Evolutionary conservation across 2,113 vertebrate species (phyloP).

Genomic region (Parus major): DNA sequence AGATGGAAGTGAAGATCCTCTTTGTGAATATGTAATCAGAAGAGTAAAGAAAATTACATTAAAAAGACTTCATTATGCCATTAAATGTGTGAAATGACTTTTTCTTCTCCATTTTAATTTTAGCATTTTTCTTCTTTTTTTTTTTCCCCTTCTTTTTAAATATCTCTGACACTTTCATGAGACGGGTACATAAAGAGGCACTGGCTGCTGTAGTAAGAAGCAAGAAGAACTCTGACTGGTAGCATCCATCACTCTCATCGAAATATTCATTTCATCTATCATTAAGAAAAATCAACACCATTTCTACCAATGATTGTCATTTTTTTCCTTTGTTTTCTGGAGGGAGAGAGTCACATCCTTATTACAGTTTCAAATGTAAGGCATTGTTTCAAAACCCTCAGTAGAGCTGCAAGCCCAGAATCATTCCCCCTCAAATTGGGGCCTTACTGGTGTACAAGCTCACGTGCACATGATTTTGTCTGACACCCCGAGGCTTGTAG

Average conservation of each 20-base stretch:
- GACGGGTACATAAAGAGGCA: constrained; percentile 34
- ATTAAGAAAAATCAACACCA: constrained; percentile 62
- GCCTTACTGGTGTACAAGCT: not conserved
- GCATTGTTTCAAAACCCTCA: not conserved
- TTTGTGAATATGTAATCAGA: constrained; percentile 70
- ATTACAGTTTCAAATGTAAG: not conserved
- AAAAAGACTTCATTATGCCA: constrained; percentile 66
- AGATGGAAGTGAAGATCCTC: constrained; percentile 68
- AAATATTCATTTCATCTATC: constrained; percentile 62
- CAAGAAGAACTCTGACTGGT: constrained; percentile 41
- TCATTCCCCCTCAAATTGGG: not conserved
- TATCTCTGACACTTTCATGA: constrained; percentile 36
- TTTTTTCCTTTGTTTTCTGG: constrained; percentile 15
- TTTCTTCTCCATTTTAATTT: constrained; percentile 67
- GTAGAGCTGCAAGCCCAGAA: not conserved
- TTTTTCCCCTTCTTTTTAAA: constrained; percentile 39
- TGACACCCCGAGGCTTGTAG: not conserved
- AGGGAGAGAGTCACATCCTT: not conserved
- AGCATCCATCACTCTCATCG: constrained; percentile 47
- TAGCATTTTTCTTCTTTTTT: constrained; percentile 38
- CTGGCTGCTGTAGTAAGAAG: constrained; percentile 49
- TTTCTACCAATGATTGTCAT: constrained; percentile 40
- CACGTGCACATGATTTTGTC: not conserved
- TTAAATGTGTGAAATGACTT: constrained; percentile 68
- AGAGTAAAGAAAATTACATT: constrained; percentile 72